phyloP scores from a whole-genome alignment of 2,113 vertebrate genomes.

The Carlito syrichta region DNA sequence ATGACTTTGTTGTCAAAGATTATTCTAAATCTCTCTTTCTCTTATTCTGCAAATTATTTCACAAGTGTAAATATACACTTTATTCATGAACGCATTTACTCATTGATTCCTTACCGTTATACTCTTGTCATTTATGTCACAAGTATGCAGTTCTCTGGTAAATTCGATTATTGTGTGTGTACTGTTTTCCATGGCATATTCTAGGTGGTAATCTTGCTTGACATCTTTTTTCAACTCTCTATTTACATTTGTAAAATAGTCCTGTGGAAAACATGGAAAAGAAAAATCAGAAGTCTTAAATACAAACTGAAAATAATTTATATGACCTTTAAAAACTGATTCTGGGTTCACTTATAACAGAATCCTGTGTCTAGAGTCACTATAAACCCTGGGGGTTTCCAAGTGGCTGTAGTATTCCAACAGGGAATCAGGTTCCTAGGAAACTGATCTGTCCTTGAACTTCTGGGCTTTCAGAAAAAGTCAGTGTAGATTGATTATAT shows the following conservation, averaged over 20 bases:
- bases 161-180: constrained; percentile 90
- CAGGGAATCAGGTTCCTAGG: not conserved
- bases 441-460: not conserved
- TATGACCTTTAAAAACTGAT: not conserved
- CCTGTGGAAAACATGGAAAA: constrained; percentile 79
- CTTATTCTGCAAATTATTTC: not conserved
- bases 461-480: not conserved
- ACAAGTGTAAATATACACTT: not conserved
- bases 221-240: constrained; percentile 86
- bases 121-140: constrained; percentile 87
- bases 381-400: not conserved
- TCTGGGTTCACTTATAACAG: not conserved
- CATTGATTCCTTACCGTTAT: constrained; percentile 84
- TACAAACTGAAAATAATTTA: not conserved
- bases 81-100: not conserved
- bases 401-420: not conserved
- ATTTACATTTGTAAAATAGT: constrained; percentile 88
- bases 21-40: not conserved
- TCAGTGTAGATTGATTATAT: not conserved
- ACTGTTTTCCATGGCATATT: constrained; percentile 89
- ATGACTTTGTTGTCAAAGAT: not conserved
- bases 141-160: constrained; percentile 87
- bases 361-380: not conserved
- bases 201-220: constrained; percentile 88
- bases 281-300: not conserved